Evolutionary conservation across 2,888 invertebrate genomes (phyloP).

Genomic region (Drosophila flavopinicola): DNA sequence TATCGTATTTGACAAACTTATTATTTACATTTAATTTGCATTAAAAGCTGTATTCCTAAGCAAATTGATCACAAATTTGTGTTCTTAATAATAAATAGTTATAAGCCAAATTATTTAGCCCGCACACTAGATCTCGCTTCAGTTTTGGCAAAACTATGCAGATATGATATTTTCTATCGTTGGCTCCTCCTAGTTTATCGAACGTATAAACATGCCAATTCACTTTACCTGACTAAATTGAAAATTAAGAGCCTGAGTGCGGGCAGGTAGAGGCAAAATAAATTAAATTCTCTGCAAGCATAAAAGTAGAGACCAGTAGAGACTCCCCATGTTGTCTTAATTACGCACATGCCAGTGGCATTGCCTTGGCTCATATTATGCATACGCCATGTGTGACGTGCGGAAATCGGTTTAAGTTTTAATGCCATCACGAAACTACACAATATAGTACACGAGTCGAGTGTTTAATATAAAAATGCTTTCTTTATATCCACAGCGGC

Average conservation of each 20-base stretch:
- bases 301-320: constrained; percentile 7
- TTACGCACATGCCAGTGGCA: constrained; percentile 42
- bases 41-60: no score
- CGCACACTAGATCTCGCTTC: no score
- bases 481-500: constrained; percentile 88
- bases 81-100: no score
- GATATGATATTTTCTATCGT: no score
- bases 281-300: constrained; percentile 34
- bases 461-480: not conserved
- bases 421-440: constrained; percentile 22
- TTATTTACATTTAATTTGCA: no score
- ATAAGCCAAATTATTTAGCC: no score
- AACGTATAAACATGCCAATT: not conserved
- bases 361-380: constrained; percentile 15
- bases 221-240: constrained; percentile 31
- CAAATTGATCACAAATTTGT: no score
- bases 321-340: constrained; percentile 31
- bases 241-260: constrained; percentile 8
- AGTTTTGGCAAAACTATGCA: no score
- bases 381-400: constrained; percentile 32
- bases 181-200: not conserved
- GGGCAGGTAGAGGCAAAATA: constrained; percentile 15
- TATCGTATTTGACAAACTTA: no score
- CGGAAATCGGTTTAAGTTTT: constrained; percentile 31
- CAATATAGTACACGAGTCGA: not conserved